Evolutionary conservation across 2,113 vertebrate genomes (phyloP), one percentile per base, ranked within the genome.

Genomic region (Opisthocomus hoazin): DNA sequence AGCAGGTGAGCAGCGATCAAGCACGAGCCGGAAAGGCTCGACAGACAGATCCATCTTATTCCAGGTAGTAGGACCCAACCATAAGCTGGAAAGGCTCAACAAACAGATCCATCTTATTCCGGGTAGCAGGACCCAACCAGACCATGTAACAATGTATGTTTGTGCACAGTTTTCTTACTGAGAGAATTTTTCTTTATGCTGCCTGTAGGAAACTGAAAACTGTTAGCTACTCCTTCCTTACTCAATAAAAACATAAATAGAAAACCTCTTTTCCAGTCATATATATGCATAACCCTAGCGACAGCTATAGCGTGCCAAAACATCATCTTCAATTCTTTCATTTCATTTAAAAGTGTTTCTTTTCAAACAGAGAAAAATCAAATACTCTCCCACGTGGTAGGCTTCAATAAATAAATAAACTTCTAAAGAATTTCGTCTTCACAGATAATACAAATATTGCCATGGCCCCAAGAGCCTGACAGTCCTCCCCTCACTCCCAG

Each of bases 21-120:
- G 37, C 9, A 5, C 0, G 1, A 89, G 16, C 16, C 36, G 14
- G n/a, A 60, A 84, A 46, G 60, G 53, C 37, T 63, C 13, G 4
- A n/a, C 29, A 69, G 21, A 61, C 1, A 3, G 15, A 66, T 68
- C 10, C 29, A 30, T 37, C 51, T 30, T 23, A 71, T 48, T 39
- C 10, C 0, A 0, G 20, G 17, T n/a, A 48, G 22, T 24, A 45
- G n/a, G 8, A 88, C 13, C 5, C 43, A 54, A 50, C 2, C 53
- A n/a, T n/a, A n/a, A n/a, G n/a, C n/a, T 45, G 45, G 45, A 30
- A 64, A 21, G 61, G 10, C 39, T 30, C 3, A 4, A 43, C 54
- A 75, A 45, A 45, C 2, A 3, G 29, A 76, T 69, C 20, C 20
- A 30, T n/a, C 69, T 76, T 69, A 61, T 41, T 69, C 20, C 2